phyloP scores from a whole-genome alignment of 1,140 invertebrate species.

The Cydia strobilella region DNA sequence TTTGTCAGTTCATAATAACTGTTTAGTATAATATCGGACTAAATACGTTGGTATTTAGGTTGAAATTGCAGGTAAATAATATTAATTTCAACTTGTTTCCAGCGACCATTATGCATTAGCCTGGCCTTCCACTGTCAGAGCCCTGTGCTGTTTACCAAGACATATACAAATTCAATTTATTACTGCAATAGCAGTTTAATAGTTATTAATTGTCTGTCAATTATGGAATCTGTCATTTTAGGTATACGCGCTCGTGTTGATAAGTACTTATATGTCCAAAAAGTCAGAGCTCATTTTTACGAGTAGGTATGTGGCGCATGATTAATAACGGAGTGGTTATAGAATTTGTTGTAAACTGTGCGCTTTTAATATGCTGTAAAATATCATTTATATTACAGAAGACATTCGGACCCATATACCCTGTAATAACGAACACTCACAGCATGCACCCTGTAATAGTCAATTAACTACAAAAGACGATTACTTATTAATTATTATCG shows the following conservation, averaged over 20 bases:
- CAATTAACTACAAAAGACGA: constrained; percentile 5
- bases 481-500: constrained; percentile 2
- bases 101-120: background rate
- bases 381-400: background rate
- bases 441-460: constrained; percentile 7
- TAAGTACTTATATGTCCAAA: too few species aligned
- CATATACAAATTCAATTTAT: constrained; percentile 13
- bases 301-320: background rate
- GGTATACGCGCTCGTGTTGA: background rate
- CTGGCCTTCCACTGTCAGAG: background rate
- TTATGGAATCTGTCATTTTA: background rate
- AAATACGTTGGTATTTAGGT: background rate
- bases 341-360: background rate
- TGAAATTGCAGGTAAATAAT: background rate
- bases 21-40: background rate
- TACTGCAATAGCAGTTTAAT: constrained; percentile 7
- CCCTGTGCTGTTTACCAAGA: constrained; percentile 9
- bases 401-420: background rate
- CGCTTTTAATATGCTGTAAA: background rate
- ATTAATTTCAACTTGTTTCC: background rate
- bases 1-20: background rate
- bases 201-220: constrained; percentile 14
- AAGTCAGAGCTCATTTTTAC: background rate
- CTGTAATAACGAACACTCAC: constrained; percentile 3
- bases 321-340: background rate